Base-by-base conservation (phyloP, 1,140 invertebrate genomes). In the Magallana gigas region DNA sequence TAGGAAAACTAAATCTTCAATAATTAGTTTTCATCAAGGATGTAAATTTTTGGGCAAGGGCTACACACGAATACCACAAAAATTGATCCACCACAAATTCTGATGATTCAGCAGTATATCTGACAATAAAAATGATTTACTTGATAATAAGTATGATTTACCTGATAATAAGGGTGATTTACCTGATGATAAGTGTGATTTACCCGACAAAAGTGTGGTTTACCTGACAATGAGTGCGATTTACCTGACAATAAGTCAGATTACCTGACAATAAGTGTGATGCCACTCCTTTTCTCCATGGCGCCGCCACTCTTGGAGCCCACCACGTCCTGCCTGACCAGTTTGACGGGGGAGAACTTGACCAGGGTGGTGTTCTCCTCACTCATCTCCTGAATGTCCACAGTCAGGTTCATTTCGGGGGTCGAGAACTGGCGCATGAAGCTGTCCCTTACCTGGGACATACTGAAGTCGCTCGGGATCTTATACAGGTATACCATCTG, bases 401-500 rank as follows among this genome's bases (percentile, higher is more conserved):
- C 87, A 29, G 93, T 89, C 23, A 93, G 87, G 68, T 92, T 91
- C 8, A 93, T 89, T 59, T 93, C 92, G 14, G 87, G 88, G 14
- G 89, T 88, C 12, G 91, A 90, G 68, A 99, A 99, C 93, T 99
- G 98, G 48, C 98, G 96, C 98, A 99, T 99, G 94, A 99, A 99
- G 94, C 98, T 99, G 94, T 99, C 99, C 60, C 99, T 96, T 0
- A 99, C 98, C 95, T 99, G 99, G 18, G 99, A 98, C 36, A 99
- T 95, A 93, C 97, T 97, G 92, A 99, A 99, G 94, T 99, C 99
- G 9, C 97, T 98, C 1, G 98, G 98, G 16, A 99, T 97, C 96
- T 98, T 98, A 94, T 99, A 98, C 16, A 99, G 95, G 88, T 97
- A 97, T 0, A 99, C 98, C 99, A 99, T 99, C 95, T 99, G 98